phyloP scores from a whole-genome alignment of 2,888 invertebrate genomes.

The Priocnemis perturbator region DNA sequence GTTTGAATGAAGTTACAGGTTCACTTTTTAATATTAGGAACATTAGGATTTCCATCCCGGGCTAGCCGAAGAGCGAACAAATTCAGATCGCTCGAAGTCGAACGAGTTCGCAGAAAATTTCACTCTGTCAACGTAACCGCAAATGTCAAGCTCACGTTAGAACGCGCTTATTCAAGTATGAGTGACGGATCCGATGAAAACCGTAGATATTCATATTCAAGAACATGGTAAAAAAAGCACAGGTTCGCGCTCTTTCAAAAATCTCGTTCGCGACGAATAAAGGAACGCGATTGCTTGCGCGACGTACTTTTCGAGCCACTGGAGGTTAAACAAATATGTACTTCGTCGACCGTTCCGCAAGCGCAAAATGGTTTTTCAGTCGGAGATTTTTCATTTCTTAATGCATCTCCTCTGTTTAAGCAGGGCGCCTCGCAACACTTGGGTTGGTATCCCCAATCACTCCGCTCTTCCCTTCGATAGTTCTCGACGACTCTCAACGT shows the following conservation, averaged over 20 bases:
- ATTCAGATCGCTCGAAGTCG: neutral
- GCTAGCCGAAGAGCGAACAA: too few relatives aligned
- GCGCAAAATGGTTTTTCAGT: too few relatives aligned
- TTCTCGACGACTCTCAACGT: too few relatives aligned
- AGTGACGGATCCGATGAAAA: conserved; percentile 5
- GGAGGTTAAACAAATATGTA: neutral
- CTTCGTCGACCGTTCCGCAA: too few relatives aligned
- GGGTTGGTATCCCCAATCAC: too few relatives aligned
- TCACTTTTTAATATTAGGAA: too few relatives aligned
- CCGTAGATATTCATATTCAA: conserved; percentile 9
- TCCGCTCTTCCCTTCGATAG: too few relatives aligned
- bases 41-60: too few relatives aligned
- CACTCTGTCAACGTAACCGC: conserved; percentile 23
- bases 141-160: neutral
- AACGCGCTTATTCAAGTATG: conserved; percentile 19
- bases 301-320: neutral
- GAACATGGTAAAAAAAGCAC: conserved; percentile 39
- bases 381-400: too few relatives aligned
- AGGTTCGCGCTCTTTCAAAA: neutral
- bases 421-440: too few relatives aligned
- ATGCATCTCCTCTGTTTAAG: too few relatives aligned
- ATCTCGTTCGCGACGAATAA: neutral
- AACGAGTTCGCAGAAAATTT: conserved; percentile 19
- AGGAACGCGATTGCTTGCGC: neutral
- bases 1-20: too few relatives aligned